Evolutionary conservation across 1,140 invertebrate species (phyloP).

Genomic region (Marisa cornuarietis): DNA sequence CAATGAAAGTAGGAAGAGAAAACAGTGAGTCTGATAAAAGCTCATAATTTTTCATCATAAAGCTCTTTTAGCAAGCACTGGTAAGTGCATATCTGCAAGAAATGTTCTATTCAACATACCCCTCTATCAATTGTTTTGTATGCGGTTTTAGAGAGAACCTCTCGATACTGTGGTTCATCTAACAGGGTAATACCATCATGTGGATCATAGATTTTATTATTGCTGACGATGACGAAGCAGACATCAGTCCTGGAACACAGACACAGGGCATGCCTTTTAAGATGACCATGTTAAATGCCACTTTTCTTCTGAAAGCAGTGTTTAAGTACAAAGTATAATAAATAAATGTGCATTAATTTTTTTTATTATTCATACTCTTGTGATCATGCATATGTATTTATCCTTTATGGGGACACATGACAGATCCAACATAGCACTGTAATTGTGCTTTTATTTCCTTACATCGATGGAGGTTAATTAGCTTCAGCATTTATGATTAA

Average conservation of each 20-base stretch:
- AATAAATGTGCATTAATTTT: no score
- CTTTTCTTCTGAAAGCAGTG: no score
- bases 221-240: constrained; percentile 33
- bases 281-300: background rate
- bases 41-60: background rate
- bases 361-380: no score
- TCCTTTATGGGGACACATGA: no score
- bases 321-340: no score
- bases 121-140: constrained; percentile 3
- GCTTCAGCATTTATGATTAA: no score
- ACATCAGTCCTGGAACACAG: constrained; percentile 39
- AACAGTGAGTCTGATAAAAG: background rate
- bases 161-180: background rate
- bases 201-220: constrained; percentile 19
- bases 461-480: no score
- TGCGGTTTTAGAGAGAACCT: constrained; percentile 26
- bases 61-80: background rate
- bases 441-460: no score
- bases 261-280: background rate
- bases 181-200: constrained; percentile 6
- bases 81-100: background rate
- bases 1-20: background rate
- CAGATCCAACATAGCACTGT: no score
- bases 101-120: background rate
- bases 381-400: no score